Base-by-base conservation (phyloP, 2,797 vertebrate species). In the Pangasius sanitwongsei region DNA sequence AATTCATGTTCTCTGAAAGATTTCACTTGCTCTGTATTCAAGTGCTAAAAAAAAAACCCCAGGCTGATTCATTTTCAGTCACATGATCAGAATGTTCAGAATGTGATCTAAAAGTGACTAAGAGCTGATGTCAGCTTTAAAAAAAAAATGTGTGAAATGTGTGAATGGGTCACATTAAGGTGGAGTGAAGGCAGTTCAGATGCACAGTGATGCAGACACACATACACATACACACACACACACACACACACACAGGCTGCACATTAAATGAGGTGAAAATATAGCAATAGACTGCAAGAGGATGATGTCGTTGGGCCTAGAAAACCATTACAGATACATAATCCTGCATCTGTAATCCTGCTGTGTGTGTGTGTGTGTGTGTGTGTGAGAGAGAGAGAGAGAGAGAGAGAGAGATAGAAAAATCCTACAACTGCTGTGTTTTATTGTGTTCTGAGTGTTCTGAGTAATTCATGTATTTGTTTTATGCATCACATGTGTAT, bases 291-390 rank as follows among this genome's bases (percentile, higher is more conserved):
- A 61, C 69, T 72, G 37, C 78, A 81, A 31, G 37, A 67, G 55
- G 31, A 84, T 92, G 90, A 92, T 90, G 89, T 92, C 92, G 92
- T 82, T 41, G 70, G 74, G 86, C 80, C 89, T 91, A 88, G 89
- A 91, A 91, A 91, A 91, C 89, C 87, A 83, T 88, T 84, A 83
- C 67, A 87, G 69, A 86, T 83, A 89, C 78, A 90, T 92, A 92
- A 90, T 93, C 90, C 88, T 75, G 31, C 89, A 53, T 89, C 70
- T 89, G 55, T 65, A 89, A 90, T 91, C 83, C 28, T 74, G 37
- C 44, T 77, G 44, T 50, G 23, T 75, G 72, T 48, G 72, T 75
- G 23, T 75, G 72, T 75, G 41, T 75, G 69, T 72, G 34, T 41
- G 34, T 72, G 69, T 72, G 34, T 72, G 70, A 6, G 67, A 20